A percentile compares a stretch with the other conserved stretches of the same genome.
Conservation (phyloP, 2,113 vertebrate genomes). For the Pungitius pungitius region DNA sequence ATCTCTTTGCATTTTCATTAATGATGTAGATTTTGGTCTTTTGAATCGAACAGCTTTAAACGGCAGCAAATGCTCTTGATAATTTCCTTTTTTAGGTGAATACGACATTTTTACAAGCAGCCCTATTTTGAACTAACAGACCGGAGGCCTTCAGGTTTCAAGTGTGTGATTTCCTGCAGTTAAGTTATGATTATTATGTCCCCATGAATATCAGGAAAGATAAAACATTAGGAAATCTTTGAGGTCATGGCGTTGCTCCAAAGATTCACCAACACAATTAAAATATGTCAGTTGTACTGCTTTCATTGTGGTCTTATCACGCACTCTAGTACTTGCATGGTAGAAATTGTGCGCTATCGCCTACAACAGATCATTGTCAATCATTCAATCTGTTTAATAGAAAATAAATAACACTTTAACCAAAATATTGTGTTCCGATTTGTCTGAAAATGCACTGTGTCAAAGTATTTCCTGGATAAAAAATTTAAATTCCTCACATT, state of each 20-base stretch:
- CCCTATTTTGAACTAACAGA: background rate
- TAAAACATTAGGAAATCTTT: background rate
- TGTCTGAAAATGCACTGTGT: background rate
- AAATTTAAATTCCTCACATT: background rate
- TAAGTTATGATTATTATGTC: background rate
- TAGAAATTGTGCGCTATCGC: background rate
- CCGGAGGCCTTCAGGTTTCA: constrained; percentile 10
- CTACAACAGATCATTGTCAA: background rate
- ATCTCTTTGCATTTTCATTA: constrained; percentile 17
- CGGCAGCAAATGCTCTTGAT: background rate
- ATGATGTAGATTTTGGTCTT: constrained; percentile 1
- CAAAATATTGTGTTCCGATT: background rate
- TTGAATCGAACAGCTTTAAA: background rate
- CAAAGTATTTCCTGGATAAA: too few species aligned
- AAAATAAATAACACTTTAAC: background rate
- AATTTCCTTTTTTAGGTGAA: background rate
- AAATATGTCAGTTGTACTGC: background rate
- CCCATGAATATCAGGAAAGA: background rate
- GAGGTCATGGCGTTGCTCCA: background rate
- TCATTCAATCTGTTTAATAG: constrained; percentile 5
- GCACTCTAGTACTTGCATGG: background rate
- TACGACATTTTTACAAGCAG: background rate
- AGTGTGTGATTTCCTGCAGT: background rate
- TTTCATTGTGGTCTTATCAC: background rate
- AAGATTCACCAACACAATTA: background rate